Conservation (phyloP, 1,140 invertebrate genomes). For the Conus ventricosus region DNA sequence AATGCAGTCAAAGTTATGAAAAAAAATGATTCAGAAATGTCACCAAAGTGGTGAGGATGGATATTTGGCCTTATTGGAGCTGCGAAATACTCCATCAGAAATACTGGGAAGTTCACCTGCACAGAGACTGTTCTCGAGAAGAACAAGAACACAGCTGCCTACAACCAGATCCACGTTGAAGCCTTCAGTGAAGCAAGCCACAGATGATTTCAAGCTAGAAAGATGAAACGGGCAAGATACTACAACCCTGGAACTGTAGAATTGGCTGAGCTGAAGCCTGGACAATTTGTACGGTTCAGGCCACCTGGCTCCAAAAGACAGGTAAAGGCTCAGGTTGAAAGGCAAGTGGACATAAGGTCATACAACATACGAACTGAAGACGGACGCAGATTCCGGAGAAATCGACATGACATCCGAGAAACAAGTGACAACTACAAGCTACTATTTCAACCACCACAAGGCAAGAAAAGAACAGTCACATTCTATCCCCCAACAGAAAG, state of each 20-base stretch:
- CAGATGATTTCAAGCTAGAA: constrained; percentile 69
- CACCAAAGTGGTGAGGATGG: neutral
- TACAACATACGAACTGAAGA: neutral
- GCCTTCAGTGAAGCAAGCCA: constrained; percentile 67
- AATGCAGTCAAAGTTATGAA: neutral
- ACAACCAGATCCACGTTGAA: neutral
- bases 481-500: neutral
- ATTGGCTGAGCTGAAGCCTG: neutral
- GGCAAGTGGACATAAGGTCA: no score
- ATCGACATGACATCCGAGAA: no score
- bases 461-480: neutral
- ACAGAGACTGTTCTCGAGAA: constrained; percentile 6
- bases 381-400: neutral
- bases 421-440: no score
- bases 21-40: neutral
- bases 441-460: no score
- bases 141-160: neutral
- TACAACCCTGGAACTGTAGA: neutral
- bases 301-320: neutral
- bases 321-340: neutral
- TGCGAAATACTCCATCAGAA: constrained; percentile 13
- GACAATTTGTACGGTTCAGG: neutral
- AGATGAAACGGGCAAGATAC: constrained; percentile 77
- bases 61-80: neutral
- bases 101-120: constrained; percentile 2